Evolutionary conservation across 53 echinoderm and acorn worm species (phyloP).

Genomic region (Astropecten irregularis): DNA sequence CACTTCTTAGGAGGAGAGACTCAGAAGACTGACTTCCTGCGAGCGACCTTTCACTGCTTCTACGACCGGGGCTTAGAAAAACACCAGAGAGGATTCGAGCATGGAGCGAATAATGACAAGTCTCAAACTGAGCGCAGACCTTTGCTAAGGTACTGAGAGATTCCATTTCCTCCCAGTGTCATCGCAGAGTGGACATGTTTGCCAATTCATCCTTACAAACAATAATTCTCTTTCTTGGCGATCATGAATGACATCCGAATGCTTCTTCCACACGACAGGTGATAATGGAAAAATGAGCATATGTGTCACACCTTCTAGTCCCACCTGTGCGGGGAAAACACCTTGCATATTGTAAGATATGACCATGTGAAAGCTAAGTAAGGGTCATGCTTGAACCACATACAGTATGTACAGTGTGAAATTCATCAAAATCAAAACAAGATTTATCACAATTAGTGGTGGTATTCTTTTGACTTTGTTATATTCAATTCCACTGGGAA

Average conservation of each 20-base stretch:
- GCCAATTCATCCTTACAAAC: background rate
- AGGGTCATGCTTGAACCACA: too few species aligned
- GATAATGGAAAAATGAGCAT: background rate
- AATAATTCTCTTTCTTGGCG: background rate
- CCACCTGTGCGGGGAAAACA: too few species aligned
- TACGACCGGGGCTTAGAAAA: background rate
- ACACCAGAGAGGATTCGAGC: background rate
- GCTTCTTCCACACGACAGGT: background rate
- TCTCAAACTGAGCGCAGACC: background rate
- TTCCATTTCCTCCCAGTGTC: background rate
- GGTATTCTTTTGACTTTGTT: too few species aligned
- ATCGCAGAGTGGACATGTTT: background rate
- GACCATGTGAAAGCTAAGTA: too few species aligned
- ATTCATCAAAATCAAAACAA: too few species aligned
- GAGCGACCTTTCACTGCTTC: background rate
- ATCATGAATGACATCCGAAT: conserved; percentile 6
- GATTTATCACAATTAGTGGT: too few species aligned
- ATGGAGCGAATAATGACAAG: background rate
- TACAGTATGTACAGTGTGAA: too few species aligned
- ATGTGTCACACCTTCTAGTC: background rate
- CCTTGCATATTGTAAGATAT: too few species aligned
- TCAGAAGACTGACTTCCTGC: conserved; percentile 8
- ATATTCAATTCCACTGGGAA: too few species aligned
- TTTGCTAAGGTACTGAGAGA: background rate
- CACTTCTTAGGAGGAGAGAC: conserved; percentile 36